These are phyloP conservation scores for Cheilosia vernalis DNA, from an alignment of 2,888 invertebrate genomes.

Conservation along the genomic window DNA sequence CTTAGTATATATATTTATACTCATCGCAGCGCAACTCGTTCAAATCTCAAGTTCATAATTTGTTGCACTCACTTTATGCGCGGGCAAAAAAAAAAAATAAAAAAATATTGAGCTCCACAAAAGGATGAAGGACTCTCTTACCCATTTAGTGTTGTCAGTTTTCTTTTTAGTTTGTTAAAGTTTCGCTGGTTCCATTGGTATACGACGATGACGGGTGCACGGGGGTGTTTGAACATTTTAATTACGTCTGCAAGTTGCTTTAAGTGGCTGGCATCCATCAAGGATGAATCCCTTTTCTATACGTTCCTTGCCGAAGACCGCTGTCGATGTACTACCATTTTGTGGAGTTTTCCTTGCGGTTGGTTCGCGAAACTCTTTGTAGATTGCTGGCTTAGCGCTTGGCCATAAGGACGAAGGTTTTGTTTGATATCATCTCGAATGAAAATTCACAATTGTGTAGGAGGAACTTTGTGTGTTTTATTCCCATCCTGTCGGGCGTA, in stretches of 20 bases:
- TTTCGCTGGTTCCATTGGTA: slow-evolving; percentile 6
- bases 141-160: slow-evolving; percentile 45
- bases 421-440: slow-evolving; percentile 55
- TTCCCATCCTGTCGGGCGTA: neutral
- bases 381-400: slow-evolving; percentile 55
- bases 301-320: neutral
- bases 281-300: slow-evolving; percentile 34
- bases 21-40: slow-evolving; percentile 20
- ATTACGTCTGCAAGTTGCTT: slow-evolving; percentile 57
- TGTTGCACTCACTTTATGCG: slow-evolving; percentile 55
- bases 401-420: slow-evolving; percentile 46
- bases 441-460: slow-evolving; percentile 42
- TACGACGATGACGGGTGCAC: neutral
- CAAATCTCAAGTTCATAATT: slow-evolving; percentile 63
- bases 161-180: slow-evolving; percentile 19
- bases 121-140: slow-evolving; percentile 47
- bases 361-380: slow-evolving; percentile 30
- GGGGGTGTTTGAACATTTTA: slow-evolving; percentile 41
- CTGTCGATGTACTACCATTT: slow-evolving; percentile 17
- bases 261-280: slow-evolving; percentile 61
- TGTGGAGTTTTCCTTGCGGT: slow-evolving; percentile 24
- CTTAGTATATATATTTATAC: neutral
- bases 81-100: neutral
- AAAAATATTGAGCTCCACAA: slow-evolving; percentile 7
- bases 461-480: neutral